Evolutionary conservation across 2,888 invertebrate genomes (phyloP).

Genomic region (Eumerus sabulonum): DNA sequence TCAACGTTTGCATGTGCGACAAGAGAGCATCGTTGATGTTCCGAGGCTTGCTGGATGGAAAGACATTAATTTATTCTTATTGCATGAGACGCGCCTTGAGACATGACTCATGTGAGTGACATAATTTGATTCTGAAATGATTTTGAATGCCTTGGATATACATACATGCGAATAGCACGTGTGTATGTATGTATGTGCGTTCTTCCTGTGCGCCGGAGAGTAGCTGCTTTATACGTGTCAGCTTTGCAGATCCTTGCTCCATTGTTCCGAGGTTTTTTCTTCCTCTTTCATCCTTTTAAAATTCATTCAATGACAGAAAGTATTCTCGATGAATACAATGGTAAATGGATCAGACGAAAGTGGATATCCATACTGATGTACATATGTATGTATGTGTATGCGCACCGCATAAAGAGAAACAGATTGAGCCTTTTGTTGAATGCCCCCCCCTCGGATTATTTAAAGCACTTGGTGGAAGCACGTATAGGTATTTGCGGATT

Average conservation of each 20-base stretch:
- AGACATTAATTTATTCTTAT: slow-evolving; percentile 53
- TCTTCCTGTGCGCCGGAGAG: slow-evolving; percentile 4
- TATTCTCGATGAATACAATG: slow-evolving; percentile 27
- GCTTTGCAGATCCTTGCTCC: too few relatives aligned
- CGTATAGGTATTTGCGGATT: too few relatives aligned
- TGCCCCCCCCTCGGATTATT: too few relatives aligned
- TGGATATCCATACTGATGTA: neutral
- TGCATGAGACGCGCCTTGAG: slow-evolving; percentile 44
- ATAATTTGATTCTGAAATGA: slow-evolving; percentile 63
- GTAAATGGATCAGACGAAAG: slow-evolving; percentile 5
- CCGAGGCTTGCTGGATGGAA: neutral
- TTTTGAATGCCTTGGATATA: slow-evolving; percentile 44
- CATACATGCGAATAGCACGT: too few relatives aligned
- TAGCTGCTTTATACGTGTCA: slow-evolving; percentile 26
- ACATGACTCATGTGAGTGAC: slow-evolving; percentile 60
- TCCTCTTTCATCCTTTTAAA: slow-evolving; percentile 4
- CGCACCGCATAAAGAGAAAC: too few relatives aligned
- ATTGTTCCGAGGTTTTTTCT: too few relatives aligned
- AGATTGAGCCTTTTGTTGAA: too few relatives aligned
- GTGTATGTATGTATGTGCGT: too few relatives aligned
- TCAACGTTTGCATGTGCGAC: slow-evolving; percentile 14
- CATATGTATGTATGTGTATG: too few relatives aligned
- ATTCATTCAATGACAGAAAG: slow-evolving; percentile 35
- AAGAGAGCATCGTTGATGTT: neutral
- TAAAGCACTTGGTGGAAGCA: too few relatives aligned